These are phyloP conservation scores for Diplolepis rosae DNA, from an alignment of 2,888 invertebrate species.

Conservation along the genomic window DNA sequence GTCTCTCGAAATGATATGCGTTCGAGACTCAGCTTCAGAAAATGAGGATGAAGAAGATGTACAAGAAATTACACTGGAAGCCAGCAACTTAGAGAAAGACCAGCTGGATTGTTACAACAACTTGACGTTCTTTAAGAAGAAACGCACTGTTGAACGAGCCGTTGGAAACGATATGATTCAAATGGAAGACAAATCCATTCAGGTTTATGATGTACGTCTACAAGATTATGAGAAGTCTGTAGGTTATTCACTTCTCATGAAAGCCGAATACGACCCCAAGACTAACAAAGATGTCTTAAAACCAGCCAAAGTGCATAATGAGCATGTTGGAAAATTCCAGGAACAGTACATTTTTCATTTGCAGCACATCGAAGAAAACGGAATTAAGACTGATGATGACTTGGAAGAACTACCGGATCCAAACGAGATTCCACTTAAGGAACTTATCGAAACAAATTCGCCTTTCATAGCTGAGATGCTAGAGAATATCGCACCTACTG, in stretches of 20 bases:
- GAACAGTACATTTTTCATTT: conserved; percentile 64
- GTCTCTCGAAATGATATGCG: conserved; percentile 61
- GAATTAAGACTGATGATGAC: conserved; percentile 55
- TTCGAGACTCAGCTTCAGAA: conserved; percentile 61
- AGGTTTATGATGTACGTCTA: conserved; percentile 56
- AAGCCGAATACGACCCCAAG: conserved; percentile 49
- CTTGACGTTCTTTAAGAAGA: conserved; percentile 56
- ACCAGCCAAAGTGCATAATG: conserved; percentile 45
- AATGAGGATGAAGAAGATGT: conserved; percentile 32
- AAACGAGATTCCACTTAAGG: conserved; percentile 58
- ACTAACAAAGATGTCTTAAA: conserved; percentile 44
- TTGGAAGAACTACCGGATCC: conserved; percentile 48
- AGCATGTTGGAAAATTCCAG: conserved; percentile 62
- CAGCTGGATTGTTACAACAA: conserved; percentile 46
- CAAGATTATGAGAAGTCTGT: conserved; percentile 67
- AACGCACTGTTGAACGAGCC: conserved; percentile 48
- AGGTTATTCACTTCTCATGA: conserved; percentile 60
- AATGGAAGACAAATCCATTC: conserved; percentile 55
- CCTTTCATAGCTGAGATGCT: conserved; percentile 59
- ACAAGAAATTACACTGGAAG: not conserved
- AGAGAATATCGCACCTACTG: conserved; percentile 44
- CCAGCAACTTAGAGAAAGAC: conserved; percentile 33
- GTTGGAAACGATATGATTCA: conserved; percentile 46
- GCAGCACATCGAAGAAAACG: conserved; percentile 62
- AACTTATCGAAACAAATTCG: conserved; percentile 62